Evolutionary conservation across 2,113 vertebrate species (phyloP).

Genomic region (Dasyurus viverrinus): DNA sequence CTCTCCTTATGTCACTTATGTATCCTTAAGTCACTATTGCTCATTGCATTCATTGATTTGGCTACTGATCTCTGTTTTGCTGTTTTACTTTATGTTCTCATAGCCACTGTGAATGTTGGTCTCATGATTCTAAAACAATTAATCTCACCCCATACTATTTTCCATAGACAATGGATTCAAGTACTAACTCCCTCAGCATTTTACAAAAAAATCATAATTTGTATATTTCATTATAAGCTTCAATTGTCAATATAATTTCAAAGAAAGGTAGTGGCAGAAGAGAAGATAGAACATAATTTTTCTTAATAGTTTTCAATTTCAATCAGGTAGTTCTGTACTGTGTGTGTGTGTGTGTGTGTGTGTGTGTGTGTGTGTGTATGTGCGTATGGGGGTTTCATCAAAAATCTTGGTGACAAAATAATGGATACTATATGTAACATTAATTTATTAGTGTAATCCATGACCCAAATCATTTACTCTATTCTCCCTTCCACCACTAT

Average conservation of each 20-base stretch:
- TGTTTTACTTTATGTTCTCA: neutral
- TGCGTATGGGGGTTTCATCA: neutral
- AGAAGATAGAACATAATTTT: slow-evolving; percentile 47
- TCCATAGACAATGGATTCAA: slow-evolving; percentile 18
- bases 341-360: too few species aligned
- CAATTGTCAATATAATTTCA: slow-evolving; percentile 5
- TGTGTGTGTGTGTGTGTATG: too few species aligned
- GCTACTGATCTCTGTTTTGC: neutral
- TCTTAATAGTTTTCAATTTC: slow-evolving; percentile 30
- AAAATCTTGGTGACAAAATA: slow-evolving; percentile 30
- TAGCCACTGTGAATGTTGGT: neutral
- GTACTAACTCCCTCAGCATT: slow-evolving; percentile 37
- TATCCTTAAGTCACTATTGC: neutral
- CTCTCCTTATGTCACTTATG: neutral
- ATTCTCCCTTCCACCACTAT: neutral
- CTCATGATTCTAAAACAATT: neutral
- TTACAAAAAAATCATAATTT: neutral
- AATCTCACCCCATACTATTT: slow-evolving; percentile 29
- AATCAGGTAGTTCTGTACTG: slow-evolving; percentile 29
- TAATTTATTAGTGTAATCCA: neutral
- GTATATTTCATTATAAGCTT: slow-evolving; percentile 13
- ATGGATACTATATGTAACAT: neutral
- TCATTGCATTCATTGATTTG: neutral
- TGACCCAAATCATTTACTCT: neutral
- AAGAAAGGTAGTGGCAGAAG: neutral